Conservation (phyloP, 2,888 invertebrate species). For the Periphyllus acericola region DNA sequence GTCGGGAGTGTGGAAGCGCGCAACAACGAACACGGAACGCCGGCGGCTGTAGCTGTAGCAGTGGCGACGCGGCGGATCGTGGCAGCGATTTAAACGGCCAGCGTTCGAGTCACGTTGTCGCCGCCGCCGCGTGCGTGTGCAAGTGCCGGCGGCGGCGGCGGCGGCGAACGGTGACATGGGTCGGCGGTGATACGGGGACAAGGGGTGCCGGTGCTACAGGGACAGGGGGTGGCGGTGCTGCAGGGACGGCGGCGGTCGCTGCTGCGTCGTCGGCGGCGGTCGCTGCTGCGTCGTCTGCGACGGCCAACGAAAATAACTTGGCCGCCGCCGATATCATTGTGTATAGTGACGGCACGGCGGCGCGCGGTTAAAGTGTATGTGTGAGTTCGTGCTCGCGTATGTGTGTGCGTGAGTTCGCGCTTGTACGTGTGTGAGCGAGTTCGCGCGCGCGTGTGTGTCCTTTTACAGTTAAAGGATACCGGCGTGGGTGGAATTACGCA, state of each 20-base stretch:
- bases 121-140: neutral
- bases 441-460: neutral
- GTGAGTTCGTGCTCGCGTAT: too few species aligned
- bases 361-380: neutral
- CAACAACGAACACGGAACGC: neutral
- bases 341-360: neutral
- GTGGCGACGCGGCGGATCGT: neutral
- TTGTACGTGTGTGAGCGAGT: too few species aligned
- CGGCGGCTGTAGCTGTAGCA: neutral
- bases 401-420: too few species aligned
- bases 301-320: conserved; percentile 13
- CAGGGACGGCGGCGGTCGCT: too few species aligned
- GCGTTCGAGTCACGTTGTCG: neutral
- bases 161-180: neutral
- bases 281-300: neutral
- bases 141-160: neutral
- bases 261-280: neutral
- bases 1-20: neutral
- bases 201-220: neutral
- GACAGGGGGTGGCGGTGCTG: neutral
- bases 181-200: neutral
- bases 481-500: neutral
- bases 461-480: neutral
- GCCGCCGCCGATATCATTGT: neutral
- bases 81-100: conserved; percentile 24